Percentiles rank a stretch among this genome's conserved stretches.
Conservation (phyloP, 2,113 vertebrate species). For the Pygathrix nemaeus region DNA sequence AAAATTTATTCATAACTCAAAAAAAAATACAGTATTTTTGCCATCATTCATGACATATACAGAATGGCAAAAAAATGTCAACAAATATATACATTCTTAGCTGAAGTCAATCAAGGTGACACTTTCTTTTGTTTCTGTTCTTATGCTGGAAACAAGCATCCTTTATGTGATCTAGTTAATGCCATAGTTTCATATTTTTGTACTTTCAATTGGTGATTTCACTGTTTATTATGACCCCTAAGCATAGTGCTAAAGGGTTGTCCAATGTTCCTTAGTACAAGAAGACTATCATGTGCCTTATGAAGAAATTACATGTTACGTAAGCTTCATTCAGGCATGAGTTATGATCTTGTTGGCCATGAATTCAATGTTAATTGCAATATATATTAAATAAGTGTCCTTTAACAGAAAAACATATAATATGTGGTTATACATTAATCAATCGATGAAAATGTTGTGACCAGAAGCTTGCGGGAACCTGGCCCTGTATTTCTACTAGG, state of each 20-base stretch:
- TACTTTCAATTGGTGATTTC: not conserved
- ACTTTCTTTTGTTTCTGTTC: not conserved
- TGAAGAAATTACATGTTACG: not conserved
- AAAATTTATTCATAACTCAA: not conserved
- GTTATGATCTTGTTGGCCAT: not conserved
- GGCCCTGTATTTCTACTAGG: not conserved
- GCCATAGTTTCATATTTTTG: not conserved
- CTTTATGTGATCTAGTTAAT: not conserved
- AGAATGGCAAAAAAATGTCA: not conserved
- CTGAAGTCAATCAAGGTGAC: not conserved
- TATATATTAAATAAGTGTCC: not conserved
- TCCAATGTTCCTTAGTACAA: not conserved
- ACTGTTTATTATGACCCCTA: not conserved
- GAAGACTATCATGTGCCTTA: not conserved
- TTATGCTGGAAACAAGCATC: not conserved
- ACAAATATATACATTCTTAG: fast-evolving
- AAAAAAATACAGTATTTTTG: not conserved
- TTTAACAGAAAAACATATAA: not conserved
- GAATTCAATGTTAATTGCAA: not conserved
- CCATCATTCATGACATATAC: not conserved
- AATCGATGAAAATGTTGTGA: not conserved
- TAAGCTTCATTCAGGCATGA: not conserved
- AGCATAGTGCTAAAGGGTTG: not conserved
- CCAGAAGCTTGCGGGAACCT: not conserved
- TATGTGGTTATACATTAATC: not conserved